phyloP scores from a whole-genome alignment of 2,888 invertebrate genomes.

The Cabera pusaria region DNA sequence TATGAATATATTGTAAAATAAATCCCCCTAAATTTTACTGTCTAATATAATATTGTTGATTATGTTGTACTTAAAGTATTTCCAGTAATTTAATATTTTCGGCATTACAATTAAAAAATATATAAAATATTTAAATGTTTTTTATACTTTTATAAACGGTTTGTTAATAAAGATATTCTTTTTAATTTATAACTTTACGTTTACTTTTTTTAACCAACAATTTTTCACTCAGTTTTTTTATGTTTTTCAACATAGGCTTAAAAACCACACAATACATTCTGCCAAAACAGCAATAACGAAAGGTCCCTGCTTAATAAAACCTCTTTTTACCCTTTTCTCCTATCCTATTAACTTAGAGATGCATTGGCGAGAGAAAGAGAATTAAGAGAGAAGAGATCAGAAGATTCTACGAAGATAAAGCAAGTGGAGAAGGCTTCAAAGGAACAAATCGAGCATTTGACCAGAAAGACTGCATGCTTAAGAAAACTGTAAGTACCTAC shows the following conservation, averaged over 20 bases:
- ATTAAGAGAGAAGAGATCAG: slow-evolving; percentile 64
- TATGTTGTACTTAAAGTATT: not conserved
- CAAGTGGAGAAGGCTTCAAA: slow-evolving; percentile 75
- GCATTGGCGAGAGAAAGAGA: slow-evolving; percentile 72
- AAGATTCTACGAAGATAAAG: slow-evolving; percentile 64
- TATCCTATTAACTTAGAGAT: slow-evolving; percentile 66
- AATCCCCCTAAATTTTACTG: no score
- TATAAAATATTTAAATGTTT: no score
- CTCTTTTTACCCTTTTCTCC: slow-evolving; percentile 25
- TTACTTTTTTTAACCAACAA: no score
- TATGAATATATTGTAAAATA: no score
- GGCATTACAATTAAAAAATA: no score
- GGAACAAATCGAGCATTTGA: slow-evolving; percentile 83
- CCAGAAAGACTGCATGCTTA: slow-evolving; percentile 84
- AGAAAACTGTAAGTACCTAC: slow-evolving; percentile 84
- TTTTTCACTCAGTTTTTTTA: slow-evolving; percentile 1
- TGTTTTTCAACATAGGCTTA: slow-evolving; percentile 3
- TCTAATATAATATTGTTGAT: not conserved
- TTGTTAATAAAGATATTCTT: slow-evolving; percentile 24
- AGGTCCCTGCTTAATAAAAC: slow-evolving; percentile 14
- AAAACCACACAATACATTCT: slow-evolving; percentile 8
- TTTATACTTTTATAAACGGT: slow-evolving; percentile 32
- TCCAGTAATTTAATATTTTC: not conserved
- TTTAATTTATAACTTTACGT: no score
- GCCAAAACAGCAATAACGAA: slow-evolving; percentile 17